Base-by-base conservation (phyloP, 1,140 invertebrate species). In the Sinella curviseta region DNA sequence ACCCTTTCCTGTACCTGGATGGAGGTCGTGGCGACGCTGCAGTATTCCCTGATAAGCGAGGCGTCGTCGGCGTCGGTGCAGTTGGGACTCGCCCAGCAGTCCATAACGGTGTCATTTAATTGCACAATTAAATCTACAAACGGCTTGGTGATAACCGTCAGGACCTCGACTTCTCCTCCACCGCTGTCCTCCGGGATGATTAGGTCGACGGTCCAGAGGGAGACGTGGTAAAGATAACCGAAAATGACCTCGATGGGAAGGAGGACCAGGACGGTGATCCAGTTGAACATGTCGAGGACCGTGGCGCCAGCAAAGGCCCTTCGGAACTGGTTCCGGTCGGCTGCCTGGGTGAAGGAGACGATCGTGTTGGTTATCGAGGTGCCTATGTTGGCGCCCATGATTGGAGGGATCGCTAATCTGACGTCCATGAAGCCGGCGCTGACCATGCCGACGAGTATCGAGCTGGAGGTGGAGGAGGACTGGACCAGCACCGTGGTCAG, bases 371-470 rank as follows among this genome's bases (percentile, higher is more conserved):
- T 91, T 4, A 91, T 87, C 0, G 89, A 90, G 0, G 90, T 91
- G n/a, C 90, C 90, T 65, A 91, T 89, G 84, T 91, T 91, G 35
- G 89, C 86, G 0, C 90, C 90, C 89, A 91, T 91, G 14, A 91
- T 86, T 74, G 91, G 89, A 2, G 90, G 90, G 54, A 91, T 90
- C 2, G 90, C 89, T n/a, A 86, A 82, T 2, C 84, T 78, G 0
- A 90, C 89, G 3, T 85, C 83, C 31, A 91, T 77, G 75, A 90
- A 84, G 65, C 85, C 85, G 26, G 89, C 87, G 3, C 87, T 88
- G 8, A 92, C 90, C 89, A 92, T 90, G 74, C 89, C 88, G 26
- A 92, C 90, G 26, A 91, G 85, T 28, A 92, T 90, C 0, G 90
- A 91, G 0, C 89, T 91, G 1, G 90, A 89, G 1, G 91, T 92